Conservation (phyloP, 2,113 vertebrate genomes). For the Platichthys stellatus region DNA sequence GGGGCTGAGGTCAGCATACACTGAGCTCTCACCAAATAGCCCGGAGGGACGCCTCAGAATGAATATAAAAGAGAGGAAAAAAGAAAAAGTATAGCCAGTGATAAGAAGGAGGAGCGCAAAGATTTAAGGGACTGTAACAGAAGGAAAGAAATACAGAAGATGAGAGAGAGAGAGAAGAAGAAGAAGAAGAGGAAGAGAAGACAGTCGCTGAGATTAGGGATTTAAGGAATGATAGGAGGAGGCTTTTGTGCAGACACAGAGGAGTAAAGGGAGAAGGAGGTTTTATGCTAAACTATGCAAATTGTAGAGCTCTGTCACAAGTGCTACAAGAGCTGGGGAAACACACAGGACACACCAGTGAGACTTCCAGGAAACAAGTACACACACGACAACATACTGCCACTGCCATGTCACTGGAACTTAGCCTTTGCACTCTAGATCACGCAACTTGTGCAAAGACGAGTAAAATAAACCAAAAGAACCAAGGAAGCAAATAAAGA, state of each 20-base stretch:
- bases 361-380: conserved; percentile 58
- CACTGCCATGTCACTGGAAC: conserved; percentile 4
- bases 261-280: conserved; percentile 69
- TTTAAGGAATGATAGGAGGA: conserved; percentile 79
- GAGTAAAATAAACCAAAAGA: background rate
- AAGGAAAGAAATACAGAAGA: conserved; percentile 43
- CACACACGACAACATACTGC: background rate
- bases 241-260: conserved; percentile 80
- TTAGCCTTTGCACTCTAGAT: conserved; percentile 35
- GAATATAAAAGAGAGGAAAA: conserved; percentile 50
- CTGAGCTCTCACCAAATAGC: conserved; percentile 67
- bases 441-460: conserved; percentile 4
- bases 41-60: conserved; percentile 61
- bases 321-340: conserved; percentile 70
- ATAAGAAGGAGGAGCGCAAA: conserved; percentile 40
- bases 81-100: conserved; percentile 27
- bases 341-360: conserved; percentile 57
- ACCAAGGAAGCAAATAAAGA: background rate
- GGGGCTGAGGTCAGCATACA: conserved; percentile 76
- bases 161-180: background rate
- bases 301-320: conserved; percentile 77
- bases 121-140: conserved; percentile 44
- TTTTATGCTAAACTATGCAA: conserved; percentile 86
- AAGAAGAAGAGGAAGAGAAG: conserved; percentile 49
- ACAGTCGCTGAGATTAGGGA: conserved; percentile 79